phyloP scores from a whole-genome alignment of 2,113 vertebrate genomes.

The Poeciliopsis occidentalis region DNA sequence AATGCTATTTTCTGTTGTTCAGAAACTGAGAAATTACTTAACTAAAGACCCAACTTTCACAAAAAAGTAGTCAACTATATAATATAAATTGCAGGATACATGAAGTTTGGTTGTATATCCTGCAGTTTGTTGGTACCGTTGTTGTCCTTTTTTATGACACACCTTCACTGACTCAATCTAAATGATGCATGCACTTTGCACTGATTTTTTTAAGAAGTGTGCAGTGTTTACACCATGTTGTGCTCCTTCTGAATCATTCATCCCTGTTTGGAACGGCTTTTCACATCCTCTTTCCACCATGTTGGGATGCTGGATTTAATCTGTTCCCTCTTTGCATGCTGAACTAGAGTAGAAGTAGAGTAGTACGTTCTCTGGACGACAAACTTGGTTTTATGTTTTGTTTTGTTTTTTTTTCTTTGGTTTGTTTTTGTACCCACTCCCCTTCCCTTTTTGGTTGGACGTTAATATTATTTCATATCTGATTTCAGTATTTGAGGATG shows the following conservation, averaged over 20 bases:
- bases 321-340: slow-evolving; percentile 72
- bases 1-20: neutral
- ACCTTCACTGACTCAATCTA: slow-evolving; percentile 12
- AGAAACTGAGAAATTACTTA: neutral
- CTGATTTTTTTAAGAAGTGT: slow-evolving; percentile 2
- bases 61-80: neutral
- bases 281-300: slow-evolving; percentile 29
- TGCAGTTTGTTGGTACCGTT: neutral
- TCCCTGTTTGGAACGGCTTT: slow-evolving; percentile 47
- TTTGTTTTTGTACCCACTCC: slow-evolving; percentile 3
- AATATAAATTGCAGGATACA: neutral
- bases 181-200: slow-evolving; percentile 51
- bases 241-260: slow-evolving; percentile 42
- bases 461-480: slow-evolving; percentile 80
- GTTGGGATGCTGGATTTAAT: slow-evolving; percentile 78
- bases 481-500: slow-evolving; percentile 82
- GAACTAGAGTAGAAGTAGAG: slow-evolving; percentile 63
- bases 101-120: neutral
- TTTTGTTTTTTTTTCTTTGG: slow-evolving; percentile 6
- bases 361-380: slow-evolving; percentile 28
- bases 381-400: slow-evolving; percentile 11
- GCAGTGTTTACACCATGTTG: slow-evolving; percentile 17
- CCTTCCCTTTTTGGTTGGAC: slow-evolving; percentile 54
- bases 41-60: neutral
- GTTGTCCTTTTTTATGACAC: slow-evolving; percentile 8